Evolutionary conservation across 2,888 invertebrate species (phyloP).

Genomic region (Lasius platythorax): DNA sequence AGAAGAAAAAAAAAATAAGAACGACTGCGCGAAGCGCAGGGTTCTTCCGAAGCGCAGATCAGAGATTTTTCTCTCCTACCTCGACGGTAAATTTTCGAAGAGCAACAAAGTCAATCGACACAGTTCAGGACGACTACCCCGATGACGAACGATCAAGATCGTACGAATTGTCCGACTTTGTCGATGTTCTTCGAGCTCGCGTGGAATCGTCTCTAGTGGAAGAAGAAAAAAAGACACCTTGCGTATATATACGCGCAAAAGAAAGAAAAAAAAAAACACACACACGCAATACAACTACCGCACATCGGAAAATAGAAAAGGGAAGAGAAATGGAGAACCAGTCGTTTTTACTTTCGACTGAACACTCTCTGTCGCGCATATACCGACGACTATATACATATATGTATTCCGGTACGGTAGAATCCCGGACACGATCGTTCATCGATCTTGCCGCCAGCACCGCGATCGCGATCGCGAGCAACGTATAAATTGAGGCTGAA

Average conservation of each 20-base stretch:
- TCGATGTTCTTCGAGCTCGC: not conserved
- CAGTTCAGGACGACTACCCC: not conserved
- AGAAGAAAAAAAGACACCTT: not conserved
- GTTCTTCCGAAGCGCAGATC: not conserved
- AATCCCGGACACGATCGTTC: constrained; percentile 36
- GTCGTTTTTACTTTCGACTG: constrained; percentile 19
- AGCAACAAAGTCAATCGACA: not conserved
- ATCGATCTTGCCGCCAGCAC: constrained; percentile 37
- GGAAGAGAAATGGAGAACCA: constrained; percentile 21
- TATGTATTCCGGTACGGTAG: constrained; percentile 43
- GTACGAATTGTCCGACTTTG: not conserved
- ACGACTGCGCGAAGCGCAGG: constrained; percentile 5
- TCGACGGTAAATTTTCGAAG: not conserved
- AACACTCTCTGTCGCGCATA: constrained; percentile 9
- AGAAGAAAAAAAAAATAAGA: not conserved
- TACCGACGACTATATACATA: constrained; percentile 7
- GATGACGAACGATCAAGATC: not conserved
- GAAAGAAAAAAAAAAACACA: too few relatives aligned
- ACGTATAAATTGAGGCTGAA: constrained; percentile 5
- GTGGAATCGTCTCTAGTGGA: not conserved
- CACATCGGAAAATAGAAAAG: constrained; percentile 30
- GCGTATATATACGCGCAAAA: not conserved
- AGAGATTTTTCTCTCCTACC: not conserved
- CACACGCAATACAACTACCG: constrained; percentile 5
- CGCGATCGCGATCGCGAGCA: constrained; percentile 42